phyloP scores from a whole-genome alignment of 2,113 vertebrate species.

The Dascyllus trimaculatus region DNA sequence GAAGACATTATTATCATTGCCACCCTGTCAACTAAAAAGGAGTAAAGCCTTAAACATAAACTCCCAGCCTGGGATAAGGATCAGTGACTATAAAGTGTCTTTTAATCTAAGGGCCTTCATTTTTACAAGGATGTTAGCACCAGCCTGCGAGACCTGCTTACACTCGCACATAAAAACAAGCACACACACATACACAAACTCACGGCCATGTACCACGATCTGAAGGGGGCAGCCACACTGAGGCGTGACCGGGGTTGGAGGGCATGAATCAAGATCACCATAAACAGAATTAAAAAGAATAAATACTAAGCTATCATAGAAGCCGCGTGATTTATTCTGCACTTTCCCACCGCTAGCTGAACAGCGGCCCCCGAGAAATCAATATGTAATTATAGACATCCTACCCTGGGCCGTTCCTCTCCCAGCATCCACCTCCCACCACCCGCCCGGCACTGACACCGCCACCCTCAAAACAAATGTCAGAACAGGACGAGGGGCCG shows the following conservation, averaged over 20 bases:
- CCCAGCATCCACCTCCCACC: conserved; percentile 66
- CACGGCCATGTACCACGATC: conserved; percentile 36
- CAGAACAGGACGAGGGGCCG: conserved; percentile 69
- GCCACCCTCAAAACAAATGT: conserved; percentile 81
- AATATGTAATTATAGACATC: conserved; percentile 88
- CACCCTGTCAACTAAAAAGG: conserved; percentile 8
- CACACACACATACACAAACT: conserved; percentile 7
- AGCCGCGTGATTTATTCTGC: conserved; percentile 82
- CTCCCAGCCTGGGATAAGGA: conserved; percentile 43
- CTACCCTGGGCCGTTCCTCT: conserved; percentile 79
- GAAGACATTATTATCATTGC: background rate
- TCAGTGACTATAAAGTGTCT: conserved; percentile 44
- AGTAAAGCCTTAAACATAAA: conserved; percentile 22
- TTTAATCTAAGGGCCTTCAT: conserved; percentile 40
- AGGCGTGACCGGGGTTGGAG: conserved; percentile 57
- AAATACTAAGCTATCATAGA: conserved; percentile 84
- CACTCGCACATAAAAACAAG: background rate
- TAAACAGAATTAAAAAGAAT: conserved; percentile 85
- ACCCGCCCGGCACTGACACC: conserved; percentile 59
- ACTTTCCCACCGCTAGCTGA: conserved; percentile 75
- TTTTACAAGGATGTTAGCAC: conserved; percentile 28
- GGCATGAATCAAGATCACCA: conserved; percentile 83
- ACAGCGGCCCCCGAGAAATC: conserved; percentile 81
- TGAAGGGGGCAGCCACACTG: conserved; percentile 49
- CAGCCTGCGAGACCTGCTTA: background rate